Percentiles rank a stretch among this genome's conserved stretches.
These are phyloP conservation scores for Choloepus hoffmanni DNA, from an alignment of 2,113 vertebrate genomes.

Conservation along the genomic window DNA sequence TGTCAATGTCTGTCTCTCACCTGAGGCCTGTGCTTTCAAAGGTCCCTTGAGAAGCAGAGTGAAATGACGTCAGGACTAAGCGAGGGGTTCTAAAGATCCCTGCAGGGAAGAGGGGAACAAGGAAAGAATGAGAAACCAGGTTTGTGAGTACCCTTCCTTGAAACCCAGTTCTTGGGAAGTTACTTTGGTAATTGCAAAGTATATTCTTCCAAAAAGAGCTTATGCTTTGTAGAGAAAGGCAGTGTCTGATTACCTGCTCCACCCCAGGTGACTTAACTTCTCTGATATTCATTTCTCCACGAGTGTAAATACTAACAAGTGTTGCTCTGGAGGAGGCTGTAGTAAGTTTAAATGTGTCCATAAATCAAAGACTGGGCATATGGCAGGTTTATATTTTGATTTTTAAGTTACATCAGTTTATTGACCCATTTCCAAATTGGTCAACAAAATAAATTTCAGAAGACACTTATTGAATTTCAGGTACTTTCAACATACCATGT, in stretches of 20 bases:
- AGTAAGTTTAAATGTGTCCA: neutral
- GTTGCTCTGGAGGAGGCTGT: neutral
- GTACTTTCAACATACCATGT: neutral
- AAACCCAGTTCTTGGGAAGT: neutral
- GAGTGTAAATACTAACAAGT: neutral
- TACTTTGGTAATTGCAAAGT: neutral
- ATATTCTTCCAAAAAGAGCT: neutral
- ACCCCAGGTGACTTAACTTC: neutral
- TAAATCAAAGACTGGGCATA: neutral
- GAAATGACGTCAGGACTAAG: neutral
- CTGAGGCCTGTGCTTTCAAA: neutral
- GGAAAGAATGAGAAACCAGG: neutral
- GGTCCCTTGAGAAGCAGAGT: neutral
- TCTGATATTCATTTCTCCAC: neutral
- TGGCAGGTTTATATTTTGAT: neutral
- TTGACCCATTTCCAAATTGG: neutral
- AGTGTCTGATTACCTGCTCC: neutral
- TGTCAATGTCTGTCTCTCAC: neutral
- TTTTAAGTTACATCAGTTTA: constrained; percentile 46
- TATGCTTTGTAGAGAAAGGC: neutral
- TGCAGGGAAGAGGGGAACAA: neutral
- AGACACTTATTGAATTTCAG: neutral
- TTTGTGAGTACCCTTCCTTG: neutral
- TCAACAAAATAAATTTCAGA: neutral
- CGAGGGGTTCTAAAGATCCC: neutral